These are phyloP conservation scores for Chrysaora quinquecirrha DNA, from an alignment of 30 jellyfish, hydroid and myxozoan species.

Conservation along the genomic window DNA sequence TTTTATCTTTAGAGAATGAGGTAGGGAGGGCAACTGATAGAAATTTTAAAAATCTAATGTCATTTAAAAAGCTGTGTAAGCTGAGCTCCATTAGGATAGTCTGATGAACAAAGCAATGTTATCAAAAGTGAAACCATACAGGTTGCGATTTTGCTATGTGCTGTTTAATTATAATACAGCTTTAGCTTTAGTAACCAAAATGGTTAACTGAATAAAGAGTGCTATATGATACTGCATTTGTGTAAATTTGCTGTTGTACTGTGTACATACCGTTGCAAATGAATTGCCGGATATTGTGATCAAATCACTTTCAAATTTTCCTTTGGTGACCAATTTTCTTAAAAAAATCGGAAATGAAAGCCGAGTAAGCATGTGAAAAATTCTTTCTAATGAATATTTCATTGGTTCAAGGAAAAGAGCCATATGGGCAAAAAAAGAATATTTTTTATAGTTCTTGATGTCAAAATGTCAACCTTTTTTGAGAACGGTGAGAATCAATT, in stretches of 20 bases:
- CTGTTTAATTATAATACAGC: background rate
- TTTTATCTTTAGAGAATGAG: background rate
- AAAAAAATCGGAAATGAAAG: background rate
- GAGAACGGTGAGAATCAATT: background rate
- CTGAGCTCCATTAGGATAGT: background rate
- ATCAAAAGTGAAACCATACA: background rate
- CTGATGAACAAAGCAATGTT: background rate
- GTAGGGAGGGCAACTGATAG: background rate
- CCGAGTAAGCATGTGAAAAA: background rate
- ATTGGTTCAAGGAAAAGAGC: conserved; percentile 2
- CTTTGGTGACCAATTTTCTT: background rate
- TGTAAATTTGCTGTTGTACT: background rate
- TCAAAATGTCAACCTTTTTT: background rate
- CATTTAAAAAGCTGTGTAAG: background rate
- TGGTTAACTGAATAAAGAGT: background rate
- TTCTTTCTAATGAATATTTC: background rate
- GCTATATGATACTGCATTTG: background rate
- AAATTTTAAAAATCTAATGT: too few relatives aligned
- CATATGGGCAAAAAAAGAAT: background rate
- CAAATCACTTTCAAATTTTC: background rate
- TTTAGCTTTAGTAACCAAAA: background rate
- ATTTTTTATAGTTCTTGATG: background rate
- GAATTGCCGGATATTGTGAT: background rate
- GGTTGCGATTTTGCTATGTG: background rate
- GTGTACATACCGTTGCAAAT: background rate